These are phyloP conservation scores for Dasypus novemcinctus DNA, from an alignment of 2,113 vertebrate species.

Conservation along the genomic window DNA sequence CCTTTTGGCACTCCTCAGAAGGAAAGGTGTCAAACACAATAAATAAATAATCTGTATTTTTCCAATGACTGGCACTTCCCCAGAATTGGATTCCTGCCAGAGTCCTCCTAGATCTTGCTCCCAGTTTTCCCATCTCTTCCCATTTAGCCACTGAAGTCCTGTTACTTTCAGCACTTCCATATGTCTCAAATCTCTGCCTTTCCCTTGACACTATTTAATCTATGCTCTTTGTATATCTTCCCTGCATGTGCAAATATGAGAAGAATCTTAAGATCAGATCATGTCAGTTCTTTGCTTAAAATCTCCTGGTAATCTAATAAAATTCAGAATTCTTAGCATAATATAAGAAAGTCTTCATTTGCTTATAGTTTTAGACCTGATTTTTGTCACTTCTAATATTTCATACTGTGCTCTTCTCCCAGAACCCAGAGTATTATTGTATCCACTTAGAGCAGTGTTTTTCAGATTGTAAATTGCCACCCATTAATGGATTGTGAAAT, in stretches of 20 bases:
- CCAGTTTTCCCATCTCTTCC: background rate
- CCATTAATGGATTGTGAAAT: background rate
- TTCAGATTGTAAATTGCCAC: background rate
- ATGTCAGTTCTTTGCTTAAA: background rate
- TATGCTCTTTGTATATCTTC: background rate
- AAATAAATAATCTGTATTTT: background rate
- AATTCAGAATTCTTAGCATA: background rate
- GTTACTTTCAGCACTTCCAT: background rate
- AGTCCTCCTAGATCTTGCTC: background rate
- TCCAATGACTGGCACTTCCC: background rate
- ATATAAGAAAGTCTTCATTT: background rate
- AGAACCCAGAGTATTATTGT: rapidly evolving
- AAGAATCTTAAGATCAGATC: background rate
- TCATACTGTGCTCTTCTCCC: background rate
- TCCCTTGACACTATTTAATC: background rate
- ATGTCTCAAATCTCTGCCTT: background rate
- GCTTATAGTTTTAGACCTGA: background rate
- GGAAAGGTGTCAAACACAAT: background rate
- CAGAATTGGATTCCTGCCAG: background rate
- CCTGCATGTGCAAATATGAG: no score
- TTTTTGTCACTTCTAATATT: background rate
- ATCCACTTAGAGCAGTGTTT: background rate
- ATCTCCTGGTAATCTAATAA: no score
- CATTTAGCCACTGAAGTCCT: background rate
- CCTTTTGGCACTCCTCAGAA: background rate